Conservation (phyloP, 1,140 invertebrate species). For the Macrostomum lignano region DNA sequence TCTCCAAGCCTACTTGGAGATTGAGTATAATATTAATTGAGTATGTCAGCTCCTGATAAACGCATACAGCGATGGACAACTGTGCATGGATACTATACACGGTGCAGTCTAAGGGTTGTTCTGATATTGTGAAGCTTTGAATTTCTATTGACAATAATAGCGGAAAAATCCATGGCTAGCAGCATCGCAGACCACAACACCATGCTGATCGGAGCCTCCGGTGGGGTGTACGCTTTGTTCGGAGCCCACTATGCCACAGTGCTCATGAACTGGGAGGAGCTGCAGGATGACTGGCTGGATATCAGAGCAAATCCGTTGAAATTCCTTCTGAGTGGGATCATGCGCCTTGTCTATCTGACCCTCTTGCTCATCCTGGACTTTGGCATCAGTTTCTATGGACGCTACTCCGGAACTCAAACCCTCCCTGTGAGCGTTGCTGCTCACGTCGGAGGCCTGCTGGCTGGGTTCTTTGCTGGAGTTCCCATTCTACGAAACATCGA, state of each 20-base stretch:
- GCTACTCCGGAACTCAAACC: conserved; percentile 9
- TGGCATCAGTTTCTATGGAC: conserved; percentile 16
- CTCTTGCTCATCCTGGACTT: conserved; percentile 13
- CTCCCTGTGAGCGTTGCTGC: conserved; percentile 16
- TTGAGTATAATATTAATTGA: too few species aligned
- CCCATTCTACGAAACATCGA: conserved; percentile 20
- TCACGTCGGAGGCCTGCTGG: conserved; percentile 18
- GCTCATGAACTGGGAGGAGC: conserved; percentile 34
- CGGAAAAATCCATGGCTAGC: too few species aligned
- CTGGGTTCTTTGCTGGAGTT: conserved; percentile 21
- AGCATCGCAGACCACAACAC: too few species aligned
- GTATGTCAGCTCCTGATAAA: too few species aligned
- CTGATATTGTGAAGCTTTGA: too few species aligned
- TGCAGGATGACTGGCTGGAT: conserved; percentile 5
- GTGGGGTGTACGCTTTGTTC: conserved; percentile 74
- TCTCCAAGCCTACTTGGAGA: too few species aligned
- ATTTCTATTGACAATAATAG: too few species aligned
- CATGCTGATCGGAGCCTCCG: conserved; percentile 82
- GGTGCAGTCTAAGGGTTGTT: too few species aligned
- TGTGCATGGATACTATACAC: too few species aligned
- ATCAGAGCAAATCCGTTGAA: background rate
- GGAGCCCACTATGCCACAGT: conserved; percentile 77
- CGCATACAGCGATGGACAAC: too few species aligned
- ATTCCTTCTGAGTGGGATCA: conserved; percentile 3
- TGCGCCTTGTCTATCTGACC: background rate